Evolutionary conservation across 2,888 invertebrate species (phyloP).

Genomic region (Callimorpha dominula): DNA sequence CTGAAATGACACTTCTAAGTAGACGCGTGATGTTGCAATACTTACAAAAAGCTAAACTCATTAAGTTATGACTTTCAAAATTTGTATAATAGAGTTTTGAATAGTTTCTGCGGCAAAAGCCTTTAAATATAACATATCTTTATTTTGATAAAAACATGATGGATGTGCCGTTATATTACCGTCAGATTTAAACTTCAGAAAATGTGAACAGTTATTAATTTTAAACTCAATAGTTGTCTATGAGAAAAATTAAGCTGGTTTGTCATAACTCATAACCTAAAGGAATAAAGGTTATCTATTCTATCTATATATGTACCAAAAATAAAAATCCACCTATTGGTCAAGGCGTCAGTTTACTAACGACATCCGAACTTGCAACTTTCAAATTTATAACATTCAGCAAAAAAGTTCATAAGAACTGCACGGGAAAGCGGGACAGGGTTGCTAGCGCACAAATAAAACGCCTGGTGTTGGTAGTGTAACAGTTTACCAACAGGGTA

Average conservation of each 20-base stretch:
- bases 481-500: background rate
- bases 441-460: background rate
- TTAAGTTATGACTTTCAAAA: slow-evolving; percentile 33
- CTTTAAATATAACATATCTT: slow-evolving; percentile 10
- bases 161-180: background rate
- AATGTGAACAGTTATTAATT: background rate
- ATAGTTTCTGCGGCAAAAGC: slow-evolving; percentile 15
- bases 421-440: background rate
- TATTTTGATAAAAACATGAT: background rate
- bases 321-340: background rate
- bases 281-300: background rate
- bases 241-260: background rate
- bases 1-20: slow-evolving; percentile 55
- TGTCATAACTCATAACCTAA: background rate
- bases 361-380: background rate
- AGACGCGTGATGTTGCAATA: slow-evolving; percentile 65
- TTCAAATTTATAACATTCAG: too few relatives aligned
- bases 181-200: background rate
- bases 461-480: background rate
- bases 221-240: background rate
- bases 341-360: background rate
- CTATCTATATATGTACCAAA: background rate
- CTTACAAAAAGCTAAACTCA: slow-evolving; percentile 45
- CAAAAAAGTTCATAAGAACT: background rate
- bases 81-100: slow-evolving; percentile 23